Conservation (phyloP, 2,113 vertebrate species). For the Macrotus californicus region DNA sequence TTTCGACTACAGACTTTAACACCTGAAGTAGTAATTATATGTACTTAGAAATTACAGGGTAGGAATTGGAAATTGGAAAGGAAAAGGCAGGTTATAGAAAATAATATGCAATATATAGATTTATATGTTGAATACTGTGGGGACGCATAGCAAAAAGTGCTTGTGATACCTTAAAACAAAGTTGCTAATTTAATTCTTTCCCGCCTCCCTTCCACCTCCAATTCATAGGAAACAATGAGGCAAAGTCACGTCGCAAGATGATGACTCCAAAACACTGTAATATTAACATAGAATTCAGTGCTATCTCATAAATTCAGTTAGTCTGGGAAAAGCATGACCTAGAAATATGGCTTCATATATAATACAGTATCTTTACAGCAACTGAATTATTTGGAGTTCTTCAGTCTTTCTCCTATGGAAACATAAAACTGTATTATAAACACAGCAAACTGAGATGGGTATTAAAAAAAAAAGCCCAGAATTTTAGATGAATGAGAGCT, state of each 20-base stretch:
- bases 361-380: background rate
- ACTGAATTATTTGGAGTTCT: background rate
- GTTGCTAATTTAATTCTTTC: slow-evolving; percentile 60
- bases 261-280: background rate
- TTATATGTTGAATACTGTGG: slow-evolving; percentile 50
- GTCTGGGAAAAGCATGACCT: background rate
- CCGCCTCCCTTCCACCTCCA: slow-evolving; percentile 42
- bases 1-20: slow-evolving; percentile 66
- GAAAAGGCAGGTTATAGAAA: slow-evolving; percentile 71
- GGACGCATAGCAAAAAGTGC: slow-evolving; percentile 55
- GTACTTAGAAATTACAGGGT: slow-evolving; percentile 76
- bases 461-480: background rate
- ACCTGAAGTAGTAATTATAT: slow-evolving; percentile 76
- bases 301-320: background rate
- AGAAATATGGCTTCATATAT: background rate
- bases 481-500: background rate
- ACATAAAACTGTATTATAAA: background rate
- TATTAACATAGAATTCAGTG: background rate
- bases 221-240: slow-evolving; percentile 47
- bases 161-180: slow-evolving; percentile 54
- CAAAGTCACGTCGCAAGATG: slow-evolving; percentile 16
- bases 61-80: slow-evolving; percentile 63
- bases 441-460: background rate
- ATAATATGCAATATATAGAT: slow-evolving; percentile 63
- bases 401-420: background rate